Evolutionary conservation across 1,140 invertebrate genomes (phyloP), one percentile per base, ranked within the genome.

Genomic region (Drosophila simulans): DNA sequence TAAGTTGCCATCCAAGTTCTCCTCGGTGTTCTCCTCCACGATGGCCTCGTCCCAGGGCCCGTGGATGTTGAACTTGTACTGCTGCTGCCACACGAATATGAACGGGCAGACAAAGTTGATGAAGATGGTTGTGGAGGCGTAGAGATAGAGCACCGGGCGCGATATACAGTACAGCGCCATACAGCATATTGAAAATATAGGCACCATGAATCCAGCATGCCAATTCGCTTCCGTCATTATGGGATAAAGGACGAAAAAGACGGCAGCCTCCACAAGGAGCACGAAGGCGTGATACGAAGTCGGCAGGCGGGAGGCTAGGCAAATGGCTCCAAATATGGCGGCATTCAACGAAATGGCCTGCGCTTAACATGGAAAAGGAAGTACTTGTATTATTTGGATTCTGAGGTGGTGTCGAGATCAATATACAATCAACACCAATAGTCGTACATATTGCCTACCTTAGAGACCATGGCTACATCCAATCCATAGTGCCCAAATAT

Each of bases 11-110:
- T 92, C 88, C 43, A 91, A 74, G 56, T 89, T 91, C 56, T 80
- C 57, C n/a, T 91, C 91, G 7, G 75, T 86, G 65, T 91, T 90
- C 93, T 95, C 94, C 79, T 94, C 93, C 22, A 95, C 94, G 62
- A 97, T 94, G 42, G 97, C 97, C 91, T 98, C 98, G 93, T 98
- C 98, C 98, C 98, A 99, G 5, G 98, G 98, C 1, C 98, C 98
- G 93, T 98, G 96, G 78, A 98, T 98, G 92, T 98, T 98, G 92
- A 97, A 96, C 93, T 99, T 99, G 85, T 96, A 95, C 46, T 94
- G 95, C 82, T 98, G 97, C 92, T 96, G 96, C 56, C 92, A 93
- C 1, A 98, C 94, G 92, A 98, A 97, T 93, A 95, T 95, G 7
- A 94, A 84, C 5, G 98, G 97, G 92, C 97, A 98, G 46, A 96